Base-by-base conservation (phyloP, 2,888 invertebrate genomes). In the Watsonalla binaria region DNA sequence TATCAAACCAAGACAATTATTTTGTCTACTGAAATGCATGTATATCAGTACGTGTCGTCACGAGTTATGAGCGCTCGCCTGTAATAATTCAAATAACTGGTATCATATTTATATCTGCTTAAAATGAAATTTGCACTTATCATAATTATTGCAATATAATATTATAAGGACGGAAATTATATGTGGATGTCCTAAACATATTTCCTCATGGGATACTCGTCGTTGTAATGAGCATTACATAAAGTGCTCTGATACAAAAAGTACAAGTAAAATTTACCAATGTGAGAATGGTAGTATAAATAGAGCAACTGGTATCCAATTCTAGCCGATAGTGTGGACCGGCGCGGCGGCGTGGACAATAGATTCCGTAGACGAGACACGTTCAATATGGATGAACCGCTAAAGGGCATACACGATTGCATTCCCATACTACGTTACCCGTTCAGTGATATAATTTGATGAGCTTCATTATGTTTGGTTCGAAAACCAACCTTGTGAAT, bases 351-450 rank as follows among this genome's bases (percentile, higher is more conserved):
- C 78, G 77, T 82, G 86, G 87, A 88, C 89, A 87, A 87, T 86
- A 83, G 86, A 87, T 85, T 85, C 86, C 83, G 77, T 78, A 83
- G 84, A 82, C 83, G 77, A 84, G 85, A 80, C 84, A 75, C 79
- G 86, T 84, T 88, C 85, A 87, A 87, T 90, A 88, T 88, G 88
- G 86, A 86, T 86, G 83, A 81, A 76, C 82, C 72, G 74, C 73
- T 78, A 84, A 84, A 86, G 86, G 81, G 82, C 78, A 83, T 68
- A 72, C 70, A 69, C 68, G 72, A 78, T 74, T 70, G 63, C 71
- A 68, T 72, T 74, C 72, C 66, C 72, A 78, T 69, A 66, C 62
- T 68, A 62, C 51, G 57, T 55, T 66, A 65, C 63, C 66, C 58
- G 58, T 55, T 67, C 61, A 65, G 69, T 65, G 63, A 56, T 56